These are phyloP conservation scores for Zoanthus sociatus DNA, from an alignment of 92 coral and sea anemone species.

Conservation along the genomic window DNA sequence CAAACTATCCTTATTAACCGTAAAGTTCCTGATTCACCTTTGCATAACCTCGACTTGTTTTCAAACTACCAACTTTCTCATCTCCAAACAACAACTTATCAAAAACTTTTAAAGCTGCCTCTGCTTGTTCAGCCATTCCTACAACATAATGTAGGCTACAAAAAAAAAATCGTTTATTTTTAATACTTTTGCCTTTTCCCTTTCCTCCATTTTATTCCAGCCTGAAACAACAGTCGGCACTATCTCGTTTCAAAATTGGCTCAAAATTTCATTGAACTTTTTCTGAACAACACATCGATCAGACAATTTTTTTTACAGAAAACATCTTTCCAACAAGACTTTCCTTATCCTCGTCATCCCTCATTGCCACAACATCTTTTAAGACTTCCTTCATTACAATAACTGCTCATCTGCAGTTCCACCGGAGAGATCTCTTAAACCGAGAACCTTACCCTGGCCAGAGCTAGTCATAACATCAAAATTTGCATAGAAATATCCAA, in stretches of 20 bases:
- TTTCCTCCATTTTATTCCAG: not conserved
- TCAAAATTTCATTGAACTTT: not conserved
- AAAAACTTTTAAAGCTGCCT: not conserved
- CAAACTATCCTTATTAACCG: not conserved
- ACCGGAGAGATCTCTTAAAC: not conserved
- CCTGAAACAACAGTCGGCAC: not conserved
- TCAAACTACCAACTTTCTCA: not conserved
- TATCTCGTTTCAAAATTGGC: not conserved
- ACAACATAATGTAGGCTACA: not conserved
- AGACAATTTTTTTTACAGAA: not conserved
- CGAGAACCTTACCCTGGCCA: not conserved
- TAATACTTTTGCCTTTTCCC: not conserved
- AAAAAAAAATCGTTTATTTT: not conserved
- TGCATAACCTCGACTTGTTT: not conserved
- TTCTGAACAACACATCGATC: not conserved
- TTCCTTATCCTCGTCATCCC: conserved; percentile 1
- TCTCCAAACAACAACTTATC: not conserved
- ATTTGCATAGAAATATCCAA: not conserved
- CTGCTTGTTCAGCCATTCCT: not conserved
- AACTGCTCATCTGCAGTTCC: not conserved
- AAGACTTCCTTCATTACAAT: not conserved
- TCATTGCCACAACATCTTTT: not conserved
- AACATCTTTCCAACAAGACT: not conserved
- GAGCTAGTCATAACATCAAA: not conserved
- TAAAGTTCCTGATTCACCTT: conserved; percentile 1